Percentiles rank a stretch among this genome's conserved stretches.
Conservation (phyloP, 2,888 invertebrate species). For the Periphyllus acericola region DNA sequence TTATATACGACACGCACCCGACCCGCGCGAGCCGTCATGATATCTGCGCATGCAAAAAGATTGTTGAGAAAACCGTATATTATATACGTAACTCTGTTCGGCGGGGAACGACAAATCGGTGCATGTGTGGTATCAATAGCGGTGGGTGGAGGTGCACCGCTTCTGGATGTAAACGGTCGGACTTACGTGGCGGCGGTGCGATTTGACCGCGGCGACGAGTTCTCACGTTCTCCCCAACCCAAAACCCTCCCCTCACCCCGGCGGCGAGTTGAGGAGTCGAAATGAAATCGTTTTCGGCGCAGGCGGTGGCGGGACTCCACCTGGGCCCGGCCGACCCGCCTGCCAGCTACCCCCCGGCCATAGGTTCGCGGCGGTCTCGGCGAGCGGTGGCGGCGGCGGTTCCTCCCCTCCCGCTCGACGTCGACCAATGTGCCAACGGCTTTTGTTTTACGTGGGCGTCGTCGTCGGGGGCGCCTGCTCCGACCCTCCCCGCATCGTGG, state of each 20-base stretch:
- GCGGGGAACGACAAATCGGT: background rate
- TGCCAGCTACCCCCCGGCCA: background rate
- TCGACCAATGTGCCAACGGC: constrained; percentile 55
- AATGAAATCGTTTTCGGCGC: constrained; percentile 12
- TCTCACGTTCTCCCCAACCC: no score
- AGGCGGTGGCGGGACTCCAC: constrained; percentile 9
- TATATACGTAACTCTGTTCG: no score
- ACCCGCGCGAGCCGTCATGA: background rate
- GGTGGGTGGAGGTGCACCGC: background rate
- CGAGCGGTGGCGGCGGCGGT: background rate
- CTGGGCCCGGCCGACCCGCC: constrained; percentile 8
- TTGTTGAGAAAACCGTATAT: background rate
- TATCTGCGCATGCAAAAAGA: background rate
- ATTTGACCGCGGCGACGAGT: no score
- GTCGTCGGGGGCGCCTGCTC: constrained; percentile 39
- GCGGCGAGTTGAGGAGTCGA: background rate
- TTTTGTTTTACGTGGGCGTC: constrained; percentile 61
- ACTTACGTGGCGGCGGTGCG: no score
- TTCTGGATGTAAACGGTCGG: no score
- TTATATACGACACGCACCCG: background rate
- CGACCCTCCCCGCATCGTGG: background rate
- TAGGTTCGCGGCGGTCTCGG: background rate
- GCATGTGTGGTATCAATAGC: background rate
- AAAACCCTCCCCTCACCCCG: no score
- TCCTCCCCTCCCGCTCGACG: constrained; percentile 2